phyloP scores from a whole-genome alignment of 2,113 vertebrate species.

The Dipodomys spectabilis region DNA sequence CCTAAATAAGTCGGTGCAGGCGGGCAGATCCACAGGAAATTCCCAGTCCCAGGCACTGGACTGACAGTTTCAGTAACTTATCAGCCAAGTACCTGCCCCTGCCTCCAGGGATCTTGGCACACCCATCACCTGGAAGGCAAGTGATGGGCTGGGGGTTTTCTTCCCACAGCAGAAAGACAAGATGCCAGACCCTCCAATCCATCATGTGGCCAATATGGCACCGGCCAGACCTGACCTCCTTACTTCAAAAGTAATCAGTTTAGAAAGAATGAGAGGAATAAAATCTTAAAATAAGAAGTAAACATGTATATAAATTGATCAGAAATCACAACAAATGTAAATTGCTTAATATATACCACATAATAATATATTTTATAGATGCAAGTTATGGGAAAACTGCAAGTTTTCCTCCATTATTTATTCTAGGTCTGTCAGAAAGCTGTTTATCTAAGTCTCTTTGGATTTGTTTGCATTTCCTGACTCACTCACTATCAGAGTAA shows the following conservation, averaged over 20 bases:
- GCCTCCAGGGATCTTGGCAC: no score
- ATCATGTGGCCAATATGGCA: no score
- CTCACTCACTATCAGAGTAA: background rate
- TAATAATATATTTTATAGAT: background rate
- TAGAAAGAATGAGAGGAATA: background rate
- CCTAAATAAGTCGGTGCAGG: no score
- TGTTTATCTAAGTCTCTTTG: constrained; percentile 19
- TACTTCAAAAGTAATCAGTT: background rate
- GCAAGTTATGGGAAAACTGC: background rate
- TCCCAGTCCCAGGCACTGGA: no score
- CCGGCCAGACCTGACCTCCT: no score
- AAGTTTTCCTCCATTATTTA: constrained; percentile 18
- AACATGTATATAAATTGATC: constrained; percentile 8
- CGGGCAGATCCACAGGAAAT: no score
- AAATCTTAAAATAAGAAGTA: constrained; percentile 1
- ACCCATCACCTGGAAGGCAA: no score
- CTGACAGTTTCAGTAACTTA: no score
- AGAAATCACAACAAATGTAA: constrained; percentile 18
- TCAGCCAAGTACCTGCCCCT: no score
- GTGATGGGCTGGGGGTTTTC: no score
- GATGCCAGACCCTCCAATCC: no score
- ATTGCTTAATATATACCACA: background rate
- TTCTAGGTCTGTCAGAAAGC: background rate
- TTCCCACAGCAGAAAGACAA: no score
- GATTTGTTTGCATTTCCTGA: background rate